A percentile compares a stretch with the other conserved stretches of the same genome.
phyloP scores from a whole-genome alignment of 2,797 vertebrate genomes.

The Cyprinodon diabolis region DNA sequence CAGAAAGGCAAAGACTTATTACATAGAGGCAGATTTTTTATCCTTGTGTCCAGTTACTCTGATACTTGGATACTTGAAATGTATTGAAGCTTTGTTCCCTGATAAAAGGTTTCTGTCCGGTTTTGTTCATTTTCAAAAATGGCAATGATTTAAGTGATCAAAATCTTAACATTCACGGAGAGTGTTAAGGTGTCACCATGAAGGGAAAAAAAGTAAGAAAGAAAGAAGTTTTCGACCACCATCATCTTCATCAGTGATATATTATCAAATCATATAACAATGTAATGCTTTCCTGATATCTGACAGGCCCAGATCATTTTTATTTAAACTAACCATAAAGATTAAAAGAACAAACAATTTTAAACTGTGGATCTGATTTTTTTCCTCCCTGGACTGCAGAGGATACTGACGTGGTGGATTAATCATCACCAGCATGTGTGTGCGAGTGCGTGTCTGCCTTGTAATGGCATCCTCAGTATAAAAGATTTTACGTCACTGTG shows the following conservation, averaged over 20 bases:
- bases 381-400: not conserved
- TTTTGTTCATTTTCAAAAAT: no score
- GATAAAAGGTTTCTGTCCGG: no score
- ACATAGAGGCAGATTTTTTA: not conserved
- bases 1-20: not conserved
- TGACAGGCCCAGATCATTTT: not conserved
- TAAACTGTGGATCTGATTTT: not conserved
- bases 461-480: constrained; percentile 49
- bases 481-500: constrained; percentile 46
- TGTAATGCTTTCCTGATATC: no score
- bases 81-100: no score
- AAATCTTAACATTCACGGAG: no score
- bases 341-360: not conserved
- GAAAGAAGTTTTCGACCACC: not conserved
- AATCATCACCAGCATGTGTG: constrained; percentile 28
- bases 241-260: not conserved
- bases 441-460: constrained; percentile 7
- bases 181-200: no score
- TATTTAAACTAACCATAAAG: not conserved
- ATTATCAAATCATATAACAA: not conserved
- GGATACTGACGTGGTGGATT: constrained; percentile 12
- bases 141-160: no score
- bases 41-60: no score
- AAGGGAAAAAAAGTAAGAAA: not conserved
- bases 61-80: no score